Base-by-base conservation (phyloP, 2,888 invertebrate species). In the Oxycera nigricornis region DNA sequence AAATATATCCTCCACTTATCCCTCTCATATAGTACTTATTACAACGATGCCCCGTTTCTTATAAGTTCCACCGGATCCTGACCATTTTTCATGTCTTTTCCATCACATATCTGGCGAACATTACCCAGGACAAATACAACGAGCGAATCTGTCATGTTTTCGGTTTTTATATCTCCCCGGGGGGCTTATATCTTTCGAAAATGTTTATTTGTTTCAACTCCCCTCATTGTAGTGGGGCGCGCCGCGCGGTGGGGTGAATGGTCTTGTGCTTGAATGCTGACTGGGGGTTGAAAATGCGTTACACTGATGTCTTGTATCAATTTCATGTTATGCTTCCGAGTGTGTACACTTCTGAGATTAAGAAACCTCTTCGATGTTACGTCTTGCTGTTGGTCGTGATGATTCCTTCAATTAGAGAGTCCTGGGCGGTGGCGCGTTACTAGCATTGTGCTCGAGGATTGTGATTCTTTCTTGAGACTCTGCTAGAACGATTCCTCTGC, bases 71-170 rank as follows among this genome's bases (percentile, higher is more conserved):
- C n/a, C n/a, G 14, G 17, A 46, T 46, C 14, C 46, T 46, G 46
- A 17, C 46, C 46, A 68, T 68, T 68, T 68, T 68, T 50, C 68
- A 52, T 50, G 39, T 30, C 68, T 50, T 52, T 68, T 73, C 70
- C 73, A 59, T 75, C 73, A 73, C 70, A 73, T 55, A 73, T 76
- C 74, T 65, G n/a, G 70, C 67, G 68, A 73, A 76, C 76, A 76
- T 73, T 76, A 55, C 74, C 30, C 73, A 65, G 67, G 74, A 76
- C 76, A 76, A 76, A 76, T 70, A 73, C 72, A 76, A 76, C 74
- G 76, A 76, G 76, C 74, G 65, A 76, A 76, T 76, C 76, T 76
- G 76, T 76, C 76, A 76, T 76, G 76, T 76, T 76, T 76, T 74
- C 74, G 72, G 76, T 74, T 76, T 76, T 76, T 76, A 76, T 76